Evolutionary conservation across 2,113 vertebrate species (phyloP), one percentile per base, ranked within the genome.

Genomic region (Lichenostomus cassidix): DNA sequence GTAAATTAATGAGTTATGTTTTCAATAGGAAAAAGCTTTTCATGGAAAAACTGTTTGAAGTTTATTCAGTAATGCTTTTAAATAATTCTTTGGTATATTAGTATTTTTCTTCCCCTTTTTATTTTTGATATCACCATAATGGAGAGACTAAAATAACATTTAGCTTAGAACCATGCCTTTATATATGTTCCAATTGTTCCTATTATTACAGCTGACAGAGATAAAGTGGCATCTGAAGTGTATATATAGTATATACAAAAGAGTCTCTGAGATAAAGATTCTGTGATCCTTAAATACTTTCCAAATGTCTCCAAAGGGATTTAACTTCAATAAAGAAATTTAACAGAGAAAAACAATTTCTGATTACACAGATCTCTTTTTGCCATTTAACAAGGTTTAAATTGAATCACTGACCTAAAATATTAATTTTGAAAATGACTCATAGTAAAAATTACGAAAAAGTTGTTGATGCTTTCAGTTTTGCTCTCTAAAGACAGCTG

Each of bases 331-430:
- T 70, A 79, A 59, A 75, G 71, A 94, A 62, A 88, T 80, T 75
- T 76, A 39, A 52, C 62, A 94, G 60, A 67, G 67, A 78, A 96
- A 86, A 94, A 76, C 83, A 94, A 93, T 89, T 97, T 95, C 86
- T 93, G 88, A 95, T 96, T 95, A 91, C 56, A 91, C 37, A 83
- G 50, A 92, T 95, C 91, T 74, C 55, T 78, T 96, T 94, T 96
- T 96, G 41, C 71, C 44, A 28, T 95, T 96, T 94, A 95, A 73
- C 60, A 76, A 53, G 28, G 25, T 87, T 97, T 94, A 94, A 96
- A 96, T 92, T 95, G 77, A 94, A 97, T 97, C 81, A 86, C 56
- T 97, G 87, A 95, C 96, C 83, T 96, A 94, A 96, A 97, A 95
- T 94, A 91, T 9, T 95, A 74, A 96, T 97, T 97, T 95, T 94